Base-by-base conservation (phyloP, 2,888 invertebrate genomes). In the Lasioglossum leucozonium region DNA sequence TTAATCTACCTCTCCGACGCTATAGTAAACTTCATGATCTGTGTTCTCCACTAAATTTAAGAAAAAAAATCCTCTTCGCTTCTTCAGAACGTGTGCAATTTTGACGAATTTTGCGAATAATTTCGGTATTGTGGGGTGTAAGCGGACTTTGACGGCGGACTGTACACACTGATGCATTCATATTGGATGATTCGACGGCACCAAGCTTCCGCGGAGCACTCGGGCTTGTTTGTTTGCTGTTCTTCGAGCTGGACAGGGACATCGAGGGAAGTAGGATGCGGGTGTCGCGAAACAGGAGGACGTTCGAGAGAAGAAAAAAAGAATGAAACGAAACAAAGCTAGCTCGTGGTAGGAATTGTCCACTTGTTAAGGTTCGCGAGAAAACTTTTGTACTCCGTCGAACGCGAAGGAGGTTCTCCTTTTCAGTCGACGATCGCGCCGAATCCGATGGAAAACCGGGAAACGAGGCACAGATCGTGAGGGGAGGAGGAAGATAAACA, bases 191-290 rank as follows among this genome's bases (percentile, higher is more conserved):
- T 55, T 55, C 4, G 55, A 55, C 55, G 65, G 89, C 87, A 87
- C 84, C 89, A 87, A 87, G 87, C 84, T 89, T 89, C 72, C 58
- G 79, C 69, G 69, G 82, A 82, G 67, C 44, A 42, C n/a, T 34
- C 84, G 65, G 71, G 42, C 77, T 65, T 86, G 79, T 79, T 85
- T n/a, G 77, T 81, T 85, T 74, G 71, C 74, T 65, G 78, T 84
- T 78, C 37, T 42, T 84, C 65, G 72, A 79, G n/a, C 75, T 62
- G 77, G 30, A 65, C 42, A 11, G 40, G 11, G 26, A 69, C 34
- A 42, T 62, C n/a, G 26, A 74, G 74, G 44, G 44, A 34, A 73
- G 72, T 79, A 67, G 87, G 87, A 79, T 0, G 30, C 30, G 62
- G 62, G 26, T 30, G 26, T 16, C 26, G 58, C 26, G 58, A 69